Conservation (phyloP, 2,888 invertebrate genomes). For the Eledona agricola region DNA sequence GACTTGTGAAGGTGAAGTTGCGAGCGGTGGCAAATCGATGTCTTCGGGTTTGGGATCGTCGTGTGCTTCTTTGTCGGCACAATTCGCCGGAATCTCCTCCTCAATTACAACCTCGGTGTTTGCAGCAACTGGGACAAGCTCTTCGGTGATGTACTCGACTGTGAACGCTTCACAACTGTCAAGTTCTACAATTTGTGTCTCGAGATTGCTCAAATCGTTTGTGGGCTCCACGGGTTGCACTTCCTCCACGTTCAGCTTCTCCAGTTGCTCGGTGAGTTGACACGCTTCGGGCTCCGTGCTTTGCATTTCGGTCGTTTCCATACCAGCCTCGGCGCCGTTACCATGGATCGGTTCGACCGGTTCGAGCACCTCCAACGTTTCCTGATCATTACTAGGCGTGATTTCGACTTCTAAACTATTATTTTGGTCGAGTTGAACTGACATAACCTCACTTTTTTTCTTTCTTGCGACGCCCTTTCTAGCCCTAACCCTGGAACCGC, state of each 20-base stretch:
- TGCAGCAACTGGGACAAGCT: constrained; percentile 36
- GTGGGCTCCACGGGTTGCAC: no score
- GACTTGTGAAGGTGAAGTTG: no score
- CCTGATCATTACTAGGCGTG: constrained; percentile 15
- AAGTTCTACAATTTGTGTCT: constrained; percentile 33
- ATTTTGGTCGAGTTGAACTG: neutral
- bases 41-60: constrained; percentile 25
- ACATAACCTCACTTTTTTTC: constrained; percentile 26
- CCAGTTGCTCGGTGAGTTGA: constrained; percentile 36
- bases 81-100: constrained; percentile 18
- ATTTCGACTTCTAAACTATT: no score
- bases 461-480: constrained; percentile 18
- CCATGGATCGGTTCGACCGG: constrained; percentile 9
- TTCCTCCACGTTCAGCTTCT: constrained; percentile 31
- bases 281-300: constrained; percentile 19
- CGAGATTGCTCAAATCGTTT: no score
- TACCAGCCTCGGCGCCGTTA: constrained; percentile 16
- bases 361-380: neutral
- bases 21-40: no score
- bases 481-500: constrained; percentile 13
- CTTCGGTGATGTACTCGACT: constrained; percentile 50
- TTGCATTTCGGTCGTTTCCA: constrained; percentile 16
- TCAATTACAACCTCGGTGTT: constrained; percentile 38
- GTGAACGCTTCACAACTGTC: constrained; percentile 39
- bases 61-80: constrained; percentile 9